Evolutionary conservation across 2,797 vertebrate genomes (phyloP).

Genomic region (Schizopygopsis malacanthus): DNA sequence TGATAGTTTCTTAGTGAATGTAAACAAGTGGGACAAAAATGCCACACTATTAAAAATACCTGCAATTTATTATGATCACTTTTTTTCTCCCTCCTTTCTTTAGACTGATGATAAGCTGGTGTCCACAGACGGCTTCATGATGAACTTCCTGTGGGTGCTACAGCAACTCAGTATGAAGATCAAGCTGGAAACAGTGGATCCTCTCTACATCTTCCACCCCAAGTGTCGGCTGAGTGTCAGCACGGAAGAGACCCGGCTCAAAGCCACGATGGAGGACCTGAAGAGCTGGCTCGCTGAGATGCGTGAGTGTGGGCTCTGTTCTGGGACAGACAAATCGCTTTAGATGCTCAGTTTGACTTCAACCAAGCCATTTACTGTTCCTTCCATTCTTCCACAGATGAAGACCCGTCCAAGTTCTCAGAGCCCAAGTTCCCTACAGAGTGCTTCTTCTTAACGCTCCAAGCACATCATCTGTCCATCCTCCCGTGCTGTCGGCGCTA

Average conservation of each 20-base stretch:
- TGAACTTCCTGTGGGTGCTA: conserved; percentile 97
- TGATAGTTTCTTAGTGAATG: not conserved
- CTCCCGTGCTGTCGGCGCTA: conserved; percentile 97
- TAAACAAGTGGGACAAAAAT: not conserved
- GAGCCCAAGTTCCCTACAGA: conserved; percentile 92
- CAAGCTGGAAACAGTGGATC: conserved; percentile 96
- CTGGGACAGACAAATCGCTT: not conserved
- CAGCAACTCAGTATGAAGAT: conserved; percentile 98
- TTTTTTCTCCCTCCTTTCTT: not conserved
- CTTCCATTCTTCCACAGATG: conserved; percentile 74
- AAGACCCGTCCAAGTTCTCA: conserved; percentile 82
- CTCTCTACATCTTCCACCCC: conserved; percentile 95
- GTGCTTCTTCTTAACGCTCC: conserved; percentile 97
- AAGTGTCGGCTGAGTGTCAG: conserved; percentile 90
- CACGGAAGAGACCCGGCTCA: conserved; percentile 91
- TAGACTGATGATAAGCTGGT: conserved; percentile 97
- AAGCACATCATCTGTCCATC: conserved; percentile 95
- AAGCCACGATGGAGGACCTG: conserved; percentile 95
- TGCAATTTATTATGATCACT: not conserved
- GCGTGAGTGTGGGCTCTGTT: conserved; percentile 79
- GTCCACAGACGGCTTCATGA: conserved; percentile 98
- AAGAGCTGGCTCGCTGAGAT: conserved; percentile 88
- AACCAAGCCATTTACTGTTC: conserved; percentile 19
- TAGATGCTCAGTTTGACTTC: not conserved
- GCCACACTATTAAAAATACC: not conserved